Base-by-base conservation (phyloP, 2,113 vertebrate species). In the Siniperca chuatsi region DNA sequence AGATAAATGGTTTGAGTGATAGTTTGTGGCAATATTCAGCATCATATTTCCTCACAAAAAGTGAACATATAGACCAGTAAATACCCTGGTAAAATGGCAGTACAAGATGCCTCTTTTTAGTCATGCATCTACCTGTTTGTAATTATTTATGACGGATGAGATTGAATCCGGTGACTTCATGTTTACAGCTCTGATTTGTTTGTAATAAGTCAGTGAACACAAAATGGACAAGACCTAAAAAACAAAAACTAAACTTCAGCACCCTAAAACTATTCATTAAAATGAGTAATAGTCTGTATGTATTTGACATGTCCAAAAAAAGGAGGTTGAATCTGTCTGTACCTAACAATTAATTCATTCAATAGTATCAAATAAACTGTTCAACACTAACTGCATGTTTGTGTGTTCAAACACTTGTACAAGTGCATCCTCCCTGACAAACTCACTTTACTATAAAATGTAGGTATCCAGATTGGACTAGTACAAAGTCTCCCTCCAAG, bases 401-500 rank as follows among this genome's bases (percentile, higher is more conserved):
- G 58, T 48, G 68, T 64, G 25, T 73, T 54, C 21, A 60, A 60
- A 67, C 11, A 21, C 15, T 21, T 65, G n/a, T 25, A 40, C 18
- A 6, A 33, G 57, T 48, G 15, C 33, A 64, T 73, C 55, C 67
- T 55, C 58, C 15, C 57, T 62, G 50, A 75, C 58, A 72, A 66
- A 79, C 42, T 4, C n/a, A 68, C n/a, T 77, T 62, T 1, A 58
- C 33, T 42, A 15, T 46, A 46, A 71, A 62, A 46, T 18, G 61
- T 21, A 75, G 54, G 70, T 64, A 78, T 81, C 48, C 67, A 76
- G 44, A 69, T 23, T 37, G 37, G 40, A 71, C n/a, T 16, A n/a
- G 68, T 29, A 77, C 16, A 68, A 61, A 81, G 68, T 74, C 58
- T 68, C 62, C 80, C 75, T 79, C 33, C 48, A 48, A 81, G 83